Evolutionary conservation across 2,888 invertebrate species (phyloP), one percentile per base, ranked within the genome.

Genomic region (Thymelicus sylvestris): DNA sequence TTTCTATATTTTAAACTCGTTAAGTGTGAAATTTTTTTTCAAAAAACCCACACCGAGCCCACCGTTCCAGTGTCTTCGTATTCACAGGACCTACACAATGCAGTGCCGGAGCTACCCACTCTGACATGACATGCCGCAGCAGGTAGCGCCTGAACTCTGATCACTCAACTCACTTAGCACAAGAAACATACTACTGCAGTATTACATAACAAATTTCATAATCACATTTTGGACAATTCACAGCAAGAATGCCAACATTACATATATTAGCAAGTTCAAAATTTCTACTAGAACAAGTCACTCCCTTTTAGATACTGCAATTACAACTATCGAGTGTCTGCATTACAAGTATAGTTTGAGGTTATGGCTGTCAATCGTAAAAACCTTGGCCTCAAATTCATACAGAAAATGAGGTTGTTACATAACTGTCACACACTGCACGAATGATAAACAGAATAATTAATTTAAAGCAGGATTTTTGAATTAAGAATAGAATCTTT

Each of bases 21-120:
- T 77, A 74, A 72, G 83, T 76, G 80, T 87, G 90, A 88, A 85
- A 87, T 93, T 93, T 92, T 90, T 83, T 76, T 76, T 74, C 80
- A 89, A 89, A 92, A 92, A 92, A 88, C 77, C 86, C 88, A 89
- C 80, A 84, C 87, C 83, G 87, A 90, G 88, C 78, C 76, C 75
- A 74, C 74, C 77, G 66, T 71, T 72, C 71, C 63, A 67, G 67
- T 72, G 67, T 72, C 64, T 71, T 67, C 72, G 44, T 72, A 74
- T 73, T 63, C 67, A 44, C 64, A 59, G 41, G 63, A 71, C 72
- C 59, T 74, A 69, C 67, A 62, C 68, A 75, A 74, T 77, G 76
- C 72, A 61, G 72, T 24, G 24, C 31, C 31, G 77, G 70, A 77
- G 75, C 78, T 80, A 81, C 80, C 80, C 81, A 82, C 79, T 74